Conservation (phyloP, 2,888 invertebrate genomes). For the Athalia circularis region DNA sequence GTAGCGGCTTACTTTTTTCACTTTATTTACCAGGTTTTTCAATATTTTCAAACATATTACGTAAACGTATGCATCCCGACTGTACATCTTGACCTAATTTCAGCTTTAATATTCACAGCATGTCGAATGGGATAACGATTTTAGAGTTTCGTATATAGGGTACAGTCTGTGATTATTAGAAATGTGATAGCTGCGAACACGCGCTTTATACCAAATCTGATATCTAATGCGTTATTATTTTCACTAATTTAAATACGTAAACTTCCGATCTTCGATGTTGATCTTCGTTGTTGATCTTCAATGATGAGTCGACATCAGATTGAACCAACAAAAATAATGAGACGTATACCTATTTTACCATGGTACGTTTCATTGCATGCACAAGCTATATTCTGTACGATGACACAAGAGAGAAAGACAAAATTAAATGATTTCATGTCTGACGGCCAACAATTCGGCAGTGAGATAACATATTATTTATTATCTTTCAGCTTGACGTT, state of each 20-base stretch:
- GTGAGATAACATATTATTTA: no score
- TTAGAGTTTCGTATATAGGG: no score
- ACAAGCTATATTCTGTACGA: no score
- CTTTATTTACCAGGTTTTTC: neutral
- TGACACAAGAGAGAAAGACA: no score
- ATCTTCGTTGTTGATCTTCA: slow-evolving; percentile 50
- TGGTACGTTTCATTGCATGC: neutral
- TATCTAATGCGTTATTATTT: neutral
- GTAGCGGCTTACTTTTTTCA: neutral
- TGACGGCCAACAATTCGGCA: no score
- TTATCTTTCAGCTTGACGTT: no score
- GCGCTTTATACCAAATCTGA: neutral
- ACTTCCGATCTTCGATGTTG: slow-evolving; percentile 33
- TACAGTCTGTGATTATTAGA: no score
- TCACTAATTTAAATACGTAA: neutral
- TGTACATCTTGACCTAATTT: neutral
- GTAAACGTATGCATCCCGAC: neutral
- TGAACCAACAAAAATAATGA: neutral
- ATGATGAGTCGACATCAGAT: slow-evolving; percentile 46
- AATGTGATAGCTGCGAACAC: neutral
- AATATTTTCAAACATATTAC: neutral
- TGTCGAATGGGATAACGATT: neutral
- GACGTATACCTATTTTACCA: neutral
- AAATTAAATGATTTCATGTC: no score
- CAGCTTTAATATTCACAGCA: neutral